Conservation (phyloP, 2,888 invertebrate species). For the Phortica magna region DNA sequence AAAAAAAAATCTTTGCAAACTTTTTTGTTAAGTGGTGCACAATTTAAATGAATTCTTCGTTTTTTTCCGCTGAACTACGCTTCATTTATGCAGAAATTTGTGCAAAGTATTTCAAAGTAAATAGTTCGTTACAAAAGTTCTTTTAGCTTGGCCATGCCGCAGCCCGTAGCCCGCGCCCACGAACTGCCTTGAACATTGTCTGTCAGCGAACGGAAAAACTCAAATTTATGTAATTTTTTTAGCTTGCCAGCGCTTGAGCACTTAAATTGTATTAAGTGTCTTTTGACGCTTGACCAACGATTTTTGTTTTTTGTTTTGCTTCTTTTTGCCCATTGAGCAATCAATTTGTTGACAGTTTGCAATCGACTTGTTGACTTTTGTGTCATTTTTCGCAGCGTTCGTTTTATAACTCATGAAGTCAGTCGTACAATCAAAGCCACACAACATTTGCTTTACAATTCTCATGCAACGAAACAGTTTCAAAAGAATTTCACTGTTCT, state of each 20-base stretch:
- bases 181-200: background rate
- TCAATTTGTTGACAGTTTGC: background rate
- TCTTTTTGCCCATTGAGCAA: background rate
- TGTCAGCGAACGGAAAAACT: background rate
- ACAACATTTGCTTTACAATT: background rate
- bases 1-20: background rate
- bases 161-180: background rate
- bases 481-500: background rate
- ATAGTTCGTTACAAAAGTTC: constrained; percentile 49
- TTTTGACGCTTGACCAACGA: constrained; percentile 33
- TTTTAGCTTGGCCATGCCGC: background rate
- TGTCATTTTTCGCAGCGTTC: background rate
- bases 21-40: background rate
- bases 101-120: constrained; percentile 45
- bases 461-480: too few species aligned
- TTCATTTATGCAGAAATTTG: constrained; percentile 30
- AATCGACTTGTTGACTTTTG: background rate
- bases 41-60: background rate
- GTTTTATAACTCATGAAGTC: background rate
- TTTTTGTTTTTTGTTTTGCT: constrained; percentile 21
- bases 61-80: background rate
- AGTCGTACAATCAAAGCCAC: background rate
- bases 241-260: constrained; percentile 41
- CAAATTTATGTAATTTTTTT: constrained; percentile 17
- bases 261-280: constrained; percentile 39